These are phyloP conservation scores for Tipula vernalis DNA, from an alignment of 2,888 invertebrate species.

Conservation along the genomic window DNA sequence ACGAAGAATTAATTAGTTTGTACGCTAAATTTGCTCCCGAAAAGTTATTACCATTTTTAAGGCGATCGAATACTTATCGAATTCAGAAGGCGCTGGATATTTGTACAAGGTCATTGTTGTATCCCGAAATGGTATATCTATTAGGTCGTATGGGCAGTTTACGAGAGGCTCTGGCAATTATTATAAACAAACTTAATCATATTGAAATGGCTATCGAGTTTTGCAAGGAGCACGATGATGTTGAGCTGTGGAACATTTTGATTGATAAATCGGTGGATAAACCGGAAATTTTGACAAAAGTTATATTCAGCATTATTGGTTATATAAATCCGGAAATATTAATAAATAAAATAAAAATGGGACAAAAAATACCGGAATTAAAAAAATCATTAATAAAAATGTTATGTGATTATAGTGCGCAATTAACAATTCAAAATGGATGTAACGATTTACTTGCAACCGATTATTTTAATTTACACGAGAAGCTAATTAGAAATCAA, in stretches of 20 bases:
- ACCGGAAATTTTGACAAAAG: slow-evolving; percentile 53
- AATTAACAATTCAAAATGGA: slow-evolving; percentile 79
- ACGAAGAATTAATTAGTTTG: slow-evolving; percentile 72
- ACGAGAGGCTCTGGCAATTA: slow-evolving; percentile 80
- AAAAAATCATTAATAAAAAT: slow-evolving; percentile 87
- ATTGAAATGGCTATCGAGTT: slow-evolving; percentile 91
- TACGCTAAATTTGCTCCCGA: slow-evolving; percentile 82
- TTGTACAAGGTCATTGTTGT: slow-evolving; percentile 66
- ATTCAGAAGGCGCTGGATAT: slow-evolving; percentile 87
- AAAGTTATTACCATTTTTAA: slow-evolving; percentile 77
- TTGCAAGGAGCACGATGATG: slow-evolving; percentile 91
- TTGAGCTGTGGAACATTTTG: slow-evolving; percentile 85
- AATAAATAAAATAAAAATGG: slow-evolving; percentile 71
- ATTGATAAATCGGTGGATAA: slow-evolving; percentile 77
- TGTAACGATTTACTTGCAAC: slow-evolving; percentile 77
- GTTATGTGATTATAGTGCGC: slow-evolving; percentile 88
- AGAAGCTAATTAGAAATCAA: slow-evolving; percentile 64
- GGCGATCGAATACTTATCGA: slow-evolving; percentile 80
- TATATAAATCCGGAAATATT: slow-evolving; percentile 84
- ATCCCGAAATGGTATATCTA: slow-evolving; percentile 88
- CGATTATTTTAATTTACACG: slow-evolving; percentile 80
- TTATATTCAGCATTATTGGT: slow-evolving; percentile 44
- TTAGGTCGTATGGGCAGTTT: slow-evolving; percentile 81
- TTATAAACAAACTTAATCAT: slow-evolving; percentile 71
- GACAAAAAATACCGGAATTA: slow-evolving; percentile 77